Conservation (phyloP, 2,888 invertebrate genomes). For the Epistrophella euchroma region DNA sequence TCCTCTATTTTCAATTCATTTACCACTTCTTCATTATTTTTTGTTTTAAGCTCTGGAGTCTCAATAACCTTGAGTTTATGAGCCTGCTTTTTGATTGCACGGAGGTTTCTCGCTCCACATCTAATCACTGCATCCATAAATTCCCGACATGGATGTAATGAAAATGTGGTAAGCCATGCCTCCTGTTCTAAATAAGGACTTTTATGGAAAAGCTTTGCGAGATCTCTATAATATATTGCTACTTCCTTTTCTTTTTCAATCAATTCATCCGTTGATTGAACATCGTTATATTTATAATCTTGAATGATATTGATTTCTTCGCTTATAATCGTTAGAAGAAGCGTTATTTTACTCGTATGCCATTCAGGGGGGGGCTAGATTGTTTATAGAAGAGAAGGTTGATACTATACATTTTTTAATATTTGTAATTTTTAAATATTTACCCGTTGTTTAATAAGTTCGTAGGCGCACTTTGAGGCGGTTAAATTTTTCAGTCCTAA, state of each 20-base stretch:
- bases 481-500: constrained; percentile 19
- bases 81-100: constrained; percentile 60
- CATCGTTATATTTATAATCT: constrained; percentile 82
- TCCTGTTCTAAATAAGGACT: constrained; percentile 81
- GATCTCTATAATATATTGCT: constrained; percentile 80
- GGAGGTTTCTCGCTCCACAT: constrained; percentile 78
- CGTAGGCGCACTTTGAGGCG: constrained; percentile 46
- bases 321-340: constrained; percentile 80
- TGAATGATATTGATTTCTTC: constrained; percentile 81
- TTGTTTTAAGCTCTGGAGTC: constrained; percentile 2
- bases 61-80: constrained; percentile 77
- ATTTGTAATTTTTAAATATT: constrained; percentile 1
- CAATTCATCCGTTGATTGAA: constrained; percentile 80
- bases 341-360: constrained; percentile 81
- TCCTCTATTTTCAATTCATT: neutral
- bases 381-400: constrained; percentile 14
- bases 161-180: constrained; percentile 82
- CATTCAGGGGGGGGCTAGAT: constrained; percentile 80
- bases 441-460: constrained; percentile 48
- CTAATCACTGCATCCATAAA: constrained; percentile 80
- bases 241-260: constrained; percentile 79
- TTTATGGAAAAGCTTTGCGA: constrained; percentile 80
- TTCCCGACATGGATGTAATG: constrained; percentile 79
- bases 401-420: neutral
- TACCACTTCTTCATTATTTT: neutral